Base-by-base conservation (phyloP, 2,113 vertebrate genomes). In the Otolemur garnettii region DNA sequence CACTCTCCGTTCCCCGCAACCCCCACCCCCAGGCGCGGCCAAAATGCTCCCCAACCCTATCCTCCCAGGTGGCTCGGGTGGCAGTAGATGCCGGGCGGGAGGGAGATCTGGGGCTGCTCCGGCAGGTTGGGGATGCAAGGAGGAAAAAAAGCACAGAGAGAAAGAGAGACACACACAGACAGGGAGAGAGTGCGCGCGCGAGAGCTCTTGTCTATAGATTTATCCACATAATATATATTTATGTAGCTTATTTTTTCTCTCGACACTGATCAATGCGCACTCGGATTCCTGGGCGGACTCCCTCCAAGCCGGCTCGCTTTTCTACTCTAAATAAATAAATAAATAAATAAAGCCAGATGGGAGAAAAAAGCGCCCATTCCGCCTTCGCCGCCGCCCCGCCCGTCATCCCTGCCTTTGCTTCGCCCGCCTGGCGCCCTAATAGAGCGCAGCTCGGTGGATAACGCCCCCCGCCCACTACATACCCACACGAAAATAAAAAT, bases 181-280 rank as follows among this genome's bases (percentile, higher is more conserved):
- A 45, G 50, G 42, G 81, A 69, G 42, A 68, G 90, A 13, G 92
- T 8, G 96, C 82, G 95, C 1, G 75, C 1, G 85, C 45, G 91
- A 90, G 78, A 94, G 96, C 95, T 96, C 95, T 95, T 96, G 96
- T 95, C 96, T 93, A 95, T 57, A 95, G 97, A 97, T 97, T 94
- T 96, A 98, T 91, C 96, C 94, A 96, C 95, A 96, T 93, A 96
- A 97, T 96, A 97, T 97, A 97, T 96, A 97, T 97, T 97, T 96
- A 97, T 96, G 95, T 96, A 83, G 96, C 97, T 87, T 90, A 50
- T 94, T 96, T 94, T 90, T 90, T 88, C 97, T 94, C 95, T 96
- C 91, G 91, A 97, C 97, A 97, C 83, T 97, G 95, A 97, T 98
- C 95, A 97, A 97, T 97, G 88, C 57, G 69, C 93, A 91, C 86